phyloP scores from a whole-genome alignment of 2,888 invertebrate genomes.

The Ptilodon capucinus region DNA sequence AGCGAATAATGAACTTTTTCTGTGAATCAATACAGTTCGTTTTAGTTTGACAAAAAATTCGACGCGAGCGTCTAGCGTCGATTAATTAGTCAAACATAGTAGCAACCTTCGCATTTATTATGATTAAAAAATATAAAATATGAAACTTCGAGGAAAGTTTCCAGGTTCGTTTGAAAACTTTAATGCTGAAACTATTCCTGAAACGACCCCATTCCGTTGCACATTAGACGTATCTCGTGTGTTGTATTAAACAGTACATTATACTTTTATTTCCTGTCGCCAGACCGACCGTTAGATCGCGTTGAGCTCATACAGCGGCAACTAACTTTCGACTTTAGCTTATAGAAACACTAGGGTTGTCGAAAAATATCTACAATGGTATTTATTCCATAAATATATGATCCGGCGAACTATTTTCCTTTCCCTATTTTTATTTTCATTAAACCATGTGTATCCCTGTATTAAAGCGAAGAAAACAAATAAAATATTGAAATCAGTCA shows the following conservation, averaged over 20 bases:
- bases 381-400: background rate
- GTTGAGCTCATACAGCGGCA: slow-evolving; percentile 43
- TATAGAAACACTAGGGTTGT: slow-evolving; percentile 56
- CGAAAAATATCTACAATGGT: slow-evolving; percentile 6
- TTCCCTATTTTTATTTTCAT: no score
- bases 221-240: slow-evolving; percentile 4
- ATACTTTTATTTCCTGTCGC: slow-evolving; percentile 41
- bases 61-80: no score
- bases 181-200: background rate
- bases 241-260: slow-evolving; percentile 32
- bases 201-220: background rate
- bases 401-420: background rate
- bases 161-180: background rate
- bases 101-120: no score
- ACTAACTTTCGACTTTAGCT: slow-evolving; percentile 51
- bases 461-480: no score
- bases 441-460: no score
- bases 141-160: background rate
- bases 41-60: no score
- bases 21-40: no score
- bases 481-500: no score
- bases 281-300: slow-evolving; percentile 42
- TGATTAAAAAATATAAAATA: background rate
- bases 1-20: no score
- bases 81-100: no score